Percentiles rank a stretch among this genome's conserved stretches.
phyloP scores from a whole-genome alignment of 2,113 vertebrate genomes.

The Onychostruthus taczanowskii region DNA sequence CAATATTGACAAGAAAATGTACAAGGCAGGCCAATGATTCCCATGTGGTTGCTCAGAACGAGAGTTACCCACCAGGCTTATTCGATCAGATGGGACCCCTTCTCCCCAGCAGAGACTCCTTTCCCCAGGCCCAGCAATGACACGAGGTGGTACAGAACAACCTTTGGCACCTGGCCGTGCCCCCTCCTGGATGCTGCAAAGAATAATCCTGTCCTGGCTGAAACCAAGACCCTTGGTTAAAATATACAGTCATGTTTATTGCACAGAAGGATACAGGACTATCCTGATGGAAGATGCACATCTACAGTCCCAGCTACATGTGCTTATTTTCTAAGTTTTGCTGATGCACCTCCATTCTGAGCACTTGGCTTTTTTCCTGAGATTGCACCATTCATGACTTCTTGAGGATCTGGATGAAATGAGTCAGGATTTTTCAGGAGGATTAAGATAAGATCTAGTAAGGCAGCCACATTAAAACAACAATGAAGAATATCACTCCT shows the following conservation, averaged over 20 bases:
- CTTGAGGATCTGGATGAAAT: neutral
- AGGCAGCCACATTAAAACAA: neutral
- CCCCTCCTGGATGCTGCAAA: neutral
- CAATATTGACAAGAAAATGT: neutral
- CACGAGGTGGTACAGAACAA: neutral
- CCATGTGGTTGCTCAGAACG: neutral
- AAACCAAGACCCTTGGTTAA: neutral
- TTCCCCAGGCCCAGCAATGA: neutral
- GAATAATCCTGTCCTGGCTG: neutral
- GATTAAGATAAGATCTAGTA: neutral
- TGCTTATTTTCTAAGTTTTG: neutral
- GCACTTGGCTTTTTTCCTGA: neutral
- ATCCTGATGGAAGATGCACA: neutral
- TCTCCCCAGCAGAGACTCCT: too few species aligned
- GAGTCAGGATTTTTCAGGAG: neutral
- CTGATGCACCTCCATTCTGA: neutral
- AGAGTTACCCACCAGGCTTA: neutral
- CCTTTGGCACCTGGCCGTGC: neutral
- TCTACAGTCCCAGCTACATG: neutral
- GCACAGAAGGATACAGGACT: neutral
- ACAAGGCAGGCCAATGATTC: fast-evolving
- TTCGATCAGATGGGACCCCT: neutral
- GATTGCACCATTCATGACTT: neutral
- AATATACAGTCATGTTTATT: neutral
- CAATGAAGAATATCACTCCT: neutral